Percentiles rank a stretch among this genome's conserved stretches.
These are phyloP conservation scores for Clunio marinus DNA, from an alignment of 2,888 invertebrate genomes.

Conservation along the genomic window DNA sequence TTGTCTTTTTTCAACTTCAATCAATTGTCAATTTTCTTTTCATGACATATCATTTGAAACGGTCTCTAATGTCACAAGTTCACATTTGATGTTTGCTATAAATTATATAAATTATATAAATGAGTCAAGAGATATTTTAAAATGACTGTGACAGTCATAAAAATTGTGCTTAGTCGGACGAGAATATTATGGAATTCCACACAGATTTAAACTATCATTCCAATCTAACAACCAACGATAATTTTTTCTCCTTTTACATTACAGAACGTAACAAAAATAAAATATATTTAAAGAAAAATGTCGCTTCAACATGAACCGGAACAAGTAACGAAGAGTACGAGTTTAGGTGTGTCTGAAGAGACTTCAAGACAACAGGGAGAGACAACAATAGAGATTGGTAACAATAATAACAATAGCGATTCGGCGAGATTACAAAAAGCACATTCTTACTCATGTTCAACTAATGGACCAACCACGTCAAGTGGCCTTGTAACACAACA, in stretches of 20 bases:
- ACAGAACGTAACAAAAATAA: not conserved
- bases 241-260: not conserved
- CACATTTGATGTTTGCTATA: no score
- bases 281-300: constrained; percentile 43
- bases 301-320: constrained; percentile 54
- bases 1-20: no score
- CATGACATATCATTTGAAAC: no score
- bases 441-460: constrained; percentile 42
- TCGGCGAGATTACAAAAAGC: constrained; percentile 29
- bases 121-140: no score
- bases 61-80: no score
- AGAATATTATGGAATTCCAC: no score
- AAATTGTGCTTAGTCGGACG: no score
- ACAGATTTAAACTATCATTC: not conserved
- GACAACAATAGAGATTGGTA: constrained; percentile 43
- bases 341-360: constrained; percentile 74
- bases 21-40: no score
- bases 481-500: constrained; percentile 23
- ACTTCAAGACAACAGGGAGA: constrained; percentile 71
- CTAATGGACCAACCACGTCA: constrained; percentile 48
- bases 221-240: constrained; percentile 3
- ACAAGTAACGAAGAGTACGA: constrained; percentile 60
- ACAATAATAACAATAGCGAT: constrained; percentile 18
- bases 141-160: no score
- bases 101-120: no score